phyloP scores from a whole-genome alignment of 2,888 invertebrate species.

The Aphrophora alni region DNA sequence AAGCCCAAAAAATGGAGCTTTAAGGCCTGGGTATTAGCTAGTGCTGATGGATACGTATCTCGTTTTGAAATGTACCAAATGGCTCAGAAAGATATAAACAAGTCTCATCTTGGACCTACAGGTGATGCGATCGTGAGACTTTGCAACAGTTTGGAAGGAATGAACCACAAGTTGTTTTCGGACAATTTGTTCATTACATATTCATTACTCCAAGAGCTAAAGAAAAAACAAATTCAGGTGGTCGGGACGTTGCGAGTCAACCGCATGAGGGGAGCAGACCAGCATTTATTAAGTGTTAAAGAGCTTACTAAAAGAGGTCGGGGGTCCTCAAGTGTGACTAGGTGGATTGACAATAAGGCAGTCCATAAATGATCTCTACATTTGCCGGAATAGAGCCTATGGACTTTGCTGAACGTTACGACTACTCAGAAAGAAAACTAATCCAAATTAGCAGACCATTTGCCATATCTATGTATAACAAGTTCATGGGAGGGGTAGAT shows the following conservation, averaged over 20 bases:
- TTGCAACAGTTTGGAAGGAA: not conserved
- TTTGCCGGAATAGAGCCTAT: slow-evolving; percentile 22
- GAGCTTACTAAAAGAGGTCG: too few species aligned
- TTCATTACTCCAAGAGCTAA: not conserved
- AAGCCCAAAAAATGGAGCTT: slow-evolving; percentile 42
- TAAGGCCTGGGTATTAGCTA: slow-evolving; percentile 44
- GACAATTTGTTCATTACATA: slow-evolving; percentile 10
- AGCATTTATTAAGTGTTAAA: too few species aligned
- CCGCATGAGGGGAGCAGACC: slow-evolving; percentile 10
- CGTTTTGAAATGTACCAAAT: slow-evolving; percentile 46
- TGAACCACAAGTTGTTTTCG: slow-evolving; percentile 22
- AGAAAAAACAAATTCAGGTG: not conserved
- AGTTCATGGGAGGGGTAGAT: slow-evolving; percentile 36
- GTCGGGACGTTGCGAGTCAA: slow-evolving; percentile 12
- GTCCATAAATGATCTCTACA: slow-evolving; percentile 10
- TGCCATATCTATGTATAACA: not conserved
- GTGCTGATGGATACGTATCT: slow-evolving; percentile 43
- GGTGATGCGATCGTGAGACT: slow-evolving; percentile 7
- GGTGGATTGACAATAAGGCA: slow-evolving; percentile 13
- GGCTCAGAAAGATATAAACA: not conserved
- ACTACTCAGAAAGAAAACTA: slow-evolving; percentile 11
- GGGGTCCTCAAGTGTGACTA: not conserved
- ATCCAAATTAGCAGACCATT: not conserved
- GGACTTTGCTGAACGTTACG: slow-evolving; percentile 3
- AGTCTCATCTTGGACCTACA: not conserved